Conservation (phyloP, 2,113 vertebrate species). For the Nansenia antarctica region DNA sequence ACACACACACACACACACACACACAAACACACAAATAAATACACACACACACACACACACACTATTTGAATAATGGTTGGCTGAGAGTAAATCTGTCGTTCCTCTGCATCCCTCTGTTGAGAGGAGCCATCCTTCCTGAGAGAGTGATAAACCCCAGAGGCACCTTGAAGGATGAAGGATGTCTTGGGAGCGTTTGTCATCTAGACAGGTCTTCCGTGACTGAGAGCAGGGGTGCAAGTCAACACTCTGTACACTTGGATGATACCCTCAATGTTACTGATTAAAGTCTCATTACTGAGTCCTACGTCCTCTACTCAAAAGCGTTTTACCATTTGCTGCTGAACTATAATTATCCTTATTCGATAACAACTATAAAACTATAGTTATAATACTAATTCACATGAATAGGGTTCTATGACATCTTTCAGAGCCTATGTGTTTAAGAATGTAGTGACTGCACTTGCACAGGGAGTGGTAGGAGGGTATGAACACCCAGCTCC, state of each 20-base stretch:
- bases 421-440: conserved; percentile 17
- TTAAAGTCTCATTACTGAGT: neutral
- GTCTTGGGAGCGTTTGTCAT: neutral
- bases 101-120: neutral
- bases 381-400: conserved; percentile 1
- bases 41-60: conserved; percentile 14
- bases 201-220: neutral
- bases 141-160: neutral
- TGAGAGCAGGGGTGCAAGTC: neutral
- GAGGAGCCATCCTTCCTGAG: neutral
- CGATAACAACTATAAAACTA: neutral
- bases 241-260: neutral
- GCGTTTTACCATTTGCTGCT: neutral
- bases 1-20: conserved; percentile 10
- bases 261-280: neutral
- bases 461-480: neutral
- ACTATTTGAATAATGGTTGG: conserved; percentile 32
- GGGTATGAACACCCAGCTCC: conserved; percentile 7
- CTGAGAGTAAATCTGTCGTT: conserved; percentile 1
- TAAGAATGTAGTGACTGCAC: conserved; percentile 16
- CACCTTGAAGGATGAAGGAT: neutral
- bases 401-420: neutral
- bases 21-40: conserved; percentile 3
- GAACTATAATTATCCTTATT: neutral
- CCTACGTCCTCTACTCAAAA: no score